Evolutionary conservation across 2,888 invertebrate species (phyloP), one percentile per base, ranked within the genome.

Genomic region (Drosophila kambysellisi): DNA sequence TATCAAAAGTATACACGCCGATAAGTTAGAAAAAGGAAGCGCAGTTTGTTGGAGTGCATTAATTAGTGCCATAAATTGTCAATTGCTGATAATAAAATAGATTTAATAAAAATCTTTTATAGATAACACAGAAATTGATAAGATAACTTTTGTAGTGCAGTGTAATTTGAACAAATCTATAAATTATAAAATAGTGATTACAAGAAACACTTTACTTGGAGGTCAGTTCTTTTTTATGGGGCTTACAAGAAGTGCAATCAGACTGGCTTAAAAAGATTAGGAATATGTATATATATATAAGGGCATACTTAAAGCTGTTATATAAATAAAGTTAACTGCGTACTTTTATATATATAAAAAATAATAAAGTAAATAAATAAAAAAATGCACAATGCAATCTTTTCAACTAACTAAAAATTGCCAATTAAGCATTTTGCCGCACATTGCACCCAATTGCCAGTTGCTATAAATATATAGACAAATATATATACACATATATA

Each of bases 21-120:
- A 69, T 66, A 82, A 65, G 52, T 51, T 62, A 35, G 46, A n/a
- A 43, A n/a, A 43, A 51, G 54, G 48, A 59, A 68, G 54, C 41
- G 63, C 54, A 68, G 63, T 46, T 54, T 25, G 70, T 25, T 12
- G 1, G 20, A 71, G 52, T 76, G 68, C 78, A 70, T 67, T 73
- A 77, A 70, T 64, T 64, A 78, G 58, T 29, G 61, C 63, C 66
- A 78, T 81, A 81, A 81, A 79, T 66, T 57, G 15, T 57, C n/a
- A 50, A 46, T 53, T 39, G 35, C 48, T 63, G 56, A 41, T 56
- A 46, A 39, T 39, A 46, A 48, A 59, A 39, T 25, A 11, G 20
- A 58, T 25, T 25, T 29, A 41, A 41, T 41, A 11, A 56, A 61
- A 52, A 25, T 20, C 35, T 48, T 25, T 33, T 41, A 25, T 4